Percentiles rank a stretch among this genome's conserved stretches.
Evolutionary conservation across 2,888 invertebrate genomes (phyloP).

Genomic region (Disparrhopalites patrizii): DNA sequence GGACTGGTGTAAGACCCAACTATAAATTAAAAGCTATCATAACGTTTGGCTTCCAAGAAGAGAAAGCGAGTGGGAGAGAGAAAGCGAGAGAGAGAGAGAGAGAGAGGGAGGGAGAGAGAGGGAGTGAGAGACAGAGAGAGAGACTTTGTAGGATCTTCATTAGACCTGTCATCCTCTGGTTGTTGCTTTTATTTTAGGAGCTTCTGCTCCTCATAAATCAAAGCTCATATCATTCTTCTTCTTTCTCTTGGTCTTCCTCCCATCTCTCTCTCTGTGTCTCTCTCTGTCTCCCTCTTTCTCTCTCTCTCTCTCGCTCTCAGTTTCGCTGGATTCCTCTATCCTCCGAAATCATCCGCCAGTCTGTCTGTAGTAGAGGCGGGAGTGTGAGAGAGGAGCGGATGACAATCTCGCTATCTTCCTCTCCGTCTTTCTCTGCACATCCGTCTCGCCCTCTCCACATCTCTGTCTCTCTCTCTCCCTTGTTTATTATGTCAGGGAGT

Average conservation of each 20-base stretch:
- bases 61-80: too few relatives aligned
- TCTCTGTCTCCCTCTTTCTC: neutral
- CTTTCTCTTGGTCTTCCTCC: neutral
- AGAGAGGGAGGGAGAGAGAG: too few relatives aligned
- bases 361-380: neutral
- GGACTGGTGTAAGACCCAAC: too few relatives aligned
- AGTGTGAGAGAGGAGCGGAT: too few relatives aligned
- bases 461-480: too few relatives aligned
- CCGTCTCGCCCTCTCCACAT: too few relatives aligned
- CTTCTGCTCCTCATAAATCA: slow-evolving; percentile 11
- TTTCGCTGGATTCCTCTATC: neutral
- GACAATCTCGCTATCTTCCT: too few relatives aligned
- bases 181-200: slow-evolving; percentile 24
- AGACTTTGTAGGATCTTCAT: slow-evolving; percentile 7
- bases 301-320: neutral
- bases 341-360: neutral
- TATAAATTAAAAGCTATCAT: too few relatives aligned
- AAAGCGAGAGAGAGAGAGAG: too few relatives aligned
- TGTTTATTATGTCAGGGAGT: too few relatives aligned
- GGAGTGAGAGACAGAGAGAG: neutral
- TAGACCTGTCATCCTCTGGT: slow-evolving; percentile 11
- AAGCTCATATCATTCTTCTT: neutral
- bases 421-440: too few relatives aligned
- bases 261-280: neutral
- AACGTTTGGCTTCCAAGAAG: too few relatives aligned